Evolutionary conservation across 2,888 invertebrate genomes (phyloP), one percentile per base, ranked within the genome.

Genomic region (Timandra comae): DNA sequence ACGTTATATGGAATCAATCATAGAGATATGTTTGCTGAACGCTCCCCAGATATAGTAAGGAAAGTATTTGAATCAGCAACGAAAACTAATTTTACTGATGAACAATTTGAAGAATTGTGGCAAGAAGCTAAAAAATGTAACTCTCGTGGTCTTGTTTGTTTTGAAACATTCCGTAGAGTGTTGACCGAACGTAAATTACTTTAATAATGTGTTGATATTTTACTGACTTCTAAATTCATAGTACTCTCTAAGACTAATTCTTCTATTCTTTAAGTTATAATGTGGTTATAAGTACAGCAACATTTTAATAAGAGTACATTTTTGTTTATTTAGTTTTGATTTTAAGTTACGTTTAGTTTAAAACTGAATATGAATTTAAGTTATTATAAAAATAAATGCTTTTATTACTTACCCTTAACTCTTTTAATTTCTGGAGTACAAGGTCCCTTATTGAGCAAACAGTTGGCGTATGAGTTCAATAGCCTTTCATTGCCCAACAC

Each of bases 351-450:
- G 11, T 9, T 24, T 3, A 24, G 6, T 9, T 24, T 24, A 24
- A 11, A 24, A 10, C 11, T 7, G 9, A 24, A 6, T 24, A 10
- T 24, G 3, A n/a, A n/a, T n/a, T n/a, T n/a, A n/a, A n/a, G 4
- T 16, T 16, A 16, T 16, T 5, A 16, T 16, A 16, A 16, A 16
- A 16, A 3, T 16, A n/a, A 1, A 16, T 24, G 12, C 23, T 7
- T n/a, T n/a, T n/a, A n/a, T n/a, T n/a, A n/a, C 79, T 85, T 78
- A 93, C 93, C 88, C 82, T 91, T 93, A 1, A 93, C 72, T 77
- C 90, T 88, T 51, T 88, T 88, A 25, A 89, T 90, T 70, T 93
- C 92, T 5, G 92, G 87, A 0, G 91, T 91, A 61, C 93, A 93
- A 2, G 87, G 88, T 26, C 90, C 91, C 39, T 84, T 77, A 9